Evolutionary conservation across 2,888 invertebrate genomes (phyloP).

Genomic region (Cerceris rybyensis): DNA sequence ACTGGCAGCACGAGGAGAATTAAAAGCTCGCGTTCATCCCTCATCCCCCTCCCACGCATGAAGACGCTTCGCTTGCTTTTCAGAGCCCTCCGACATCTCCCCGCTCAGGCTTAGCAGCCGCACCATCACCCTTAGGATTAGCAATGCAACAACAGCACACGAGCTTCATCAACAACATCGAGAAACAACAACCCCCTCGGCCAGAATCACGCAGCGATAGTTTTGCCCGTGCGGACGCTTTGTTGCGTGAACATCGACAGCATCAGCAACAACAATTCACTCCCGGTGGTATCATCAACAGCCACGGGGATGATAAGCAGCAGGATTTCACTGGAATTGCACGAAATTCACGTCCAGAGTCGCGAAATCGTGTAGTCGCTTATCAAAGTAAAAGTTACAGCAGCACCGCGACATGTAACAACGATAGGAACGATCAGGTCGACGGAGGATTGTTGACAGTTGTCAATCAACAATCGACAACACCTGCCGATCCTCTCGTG

Average conservation of each 20-base stretch:
- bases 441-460: constrained; percentile 72
- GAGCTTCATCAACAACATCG: constrained; percentile 38
- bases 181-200: constrained; percentile 70
- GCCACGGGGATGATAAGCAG: constrained; percentile 47
- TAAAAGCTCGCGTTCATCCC: constrained; percentile 16
- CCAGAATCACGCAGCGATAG: constrained; percentile 78
- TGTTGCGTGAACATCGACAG: constrained; percentile 73
- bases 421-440: constrained; percentile 62
- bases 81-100: constrained; percentile 80
- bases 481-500: constrained; percentile 73
- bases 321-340: constrained; percentile 16
- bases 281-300: constrained; percentile 9
- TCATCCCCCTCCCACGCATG: constrained; percentile 62
- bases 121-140: constrained; percentile 71
- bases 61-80: constrained; percentile 78
- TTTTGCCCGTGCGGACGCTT: constrained; percentile 75
- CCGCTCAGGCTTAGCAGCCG: constrained; percentile 72
- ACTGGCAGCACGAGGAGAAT: constrained; percentile 50
- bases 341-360: constrained; percentile 58
- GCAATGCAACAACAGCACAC: constrained; percentile 63
- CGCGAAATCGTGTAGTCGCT: constrained; percentile 51
- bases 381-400: constrained; percentile 78
- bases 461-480: constrained; percentile 64
- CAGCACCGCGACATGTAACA: constrained; percentile 63
- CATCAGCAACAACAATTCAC: constrained; percentile 81